Percentiles rank a stretch among this genome's conserved stretches.
phyloP scores from a whole-genome alignment of 2,113 vertebrate species.

The Typhlomys cinereus region DNA sequence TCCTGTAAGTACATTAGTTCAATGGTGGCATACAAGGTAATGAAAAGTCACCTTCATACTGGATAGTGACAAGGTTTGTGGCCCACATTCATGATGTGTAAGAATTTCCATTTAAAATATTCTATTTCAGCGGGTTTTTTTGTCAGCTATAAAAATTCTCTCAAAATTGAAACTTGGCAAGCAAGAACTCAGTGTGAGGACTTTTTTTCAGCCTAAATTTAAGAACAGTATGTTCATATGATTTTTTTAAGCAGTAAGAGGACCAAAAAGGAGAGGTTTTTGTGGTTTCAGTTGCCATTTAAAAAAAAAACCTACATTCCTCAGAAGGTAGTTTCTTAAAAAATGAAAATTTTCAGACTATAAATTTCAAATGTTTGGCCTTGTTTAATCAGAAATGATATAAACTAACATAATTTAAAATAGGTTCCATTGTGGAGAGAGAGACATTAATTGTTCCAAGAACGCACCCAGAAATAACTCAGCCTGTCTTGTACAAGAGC shows the following conservation, averaged over 20 bases:
- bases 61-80: constrained; percentile 60
- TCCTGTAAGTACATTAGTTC: neutral
- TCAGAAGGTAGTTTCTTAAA: constrained; percentile 59
- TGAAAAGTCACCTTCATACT: constrained; percentile 64
- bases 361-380: constrained; percentile 60
- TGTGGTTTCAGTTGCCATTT: constrained; percentile 66
- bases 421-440: neutral
- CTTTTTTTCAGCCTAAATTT: constrained; percentile 75
- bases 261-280: constrained; percentile 64
- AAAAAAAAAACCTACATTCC: constrained; percentile 56
- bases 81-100: constrained; percentile 55
- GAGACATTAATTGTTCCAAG: constrained; percentile 49
- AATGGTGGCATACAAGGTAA: neutral
- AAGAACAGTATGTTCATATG: constrained; percentile 78
- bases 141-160: constrained; percentile 77
- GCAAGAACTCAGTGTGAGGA: constrained; percentile 72
- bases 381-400: constrained; percentile 45
- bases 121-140: constrained; percentile 79
- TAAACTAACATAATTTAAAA: constrained; percentile 65
- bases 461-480: constrained; percentile 56
- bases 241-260: constrained; percentile 69
- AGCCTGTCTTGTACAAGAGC: neutral
- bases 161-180: constrained; percentile 78
- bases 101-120: constrained; percentile 77
- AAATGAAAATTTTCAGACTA: constrained; percentile 62